Conservation (phyloP, 2,888 invertebrate genomes). For the Odontocolon sp. region DNA sequence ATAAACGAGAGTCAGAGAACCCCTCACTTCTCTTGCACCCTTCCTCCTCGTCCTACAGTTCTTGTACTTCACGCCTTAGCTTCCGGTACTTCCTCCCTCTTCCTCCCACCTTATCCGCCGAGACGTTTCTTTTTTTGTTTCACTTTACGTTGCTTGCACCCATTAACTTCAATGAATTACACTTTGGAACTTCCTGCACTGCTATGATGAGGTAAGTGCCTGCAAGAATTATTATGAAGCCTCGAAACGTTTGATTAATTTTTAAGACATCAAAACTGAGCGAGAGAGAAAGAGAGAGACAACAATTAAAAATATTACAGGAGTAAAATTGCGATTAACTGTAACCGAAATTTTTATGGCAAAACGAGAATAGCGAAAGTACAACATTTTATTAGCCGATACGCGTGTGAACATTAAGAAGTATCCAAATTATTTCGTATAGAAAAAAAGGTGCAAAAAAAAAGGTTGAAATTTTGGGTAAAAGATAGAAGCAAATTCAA, state of each 20-base stretch:
- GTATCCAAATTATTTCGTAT: no score
- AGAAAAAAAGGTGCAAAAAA: no score
- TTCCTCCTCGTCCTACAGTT: slow-evolving; percentile 22
- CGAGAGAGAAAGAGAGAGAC: no score
- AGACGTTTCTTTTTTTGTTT: slow-evolving; percentile 43
- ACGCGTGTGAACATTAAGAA: no score
- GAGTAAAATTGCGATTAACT: no score
- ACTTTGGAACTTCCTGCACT: slow-evolving; percentile 8
- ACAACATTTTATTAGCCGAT: no score
- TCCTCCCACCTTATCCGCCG: slow-evolving; percentile 23
- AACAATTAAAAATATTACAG: no score
- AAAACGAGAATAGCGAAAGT: no score
- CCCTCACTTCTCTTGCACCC: slow-evolving; percentile 14
- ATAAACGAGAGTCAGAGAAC: slow-evolving; percentile 58
- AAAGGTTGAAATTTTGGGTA: no score
- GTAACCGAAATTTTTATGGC: no score
- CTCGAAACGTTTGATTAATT: slow-evolving; percentile 39
- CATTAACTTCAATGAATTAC: slow-evolving; percentile 56
- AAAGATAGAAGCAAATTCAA: background rate
- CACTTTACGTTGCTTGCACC: slow-evolving; percentile 42
- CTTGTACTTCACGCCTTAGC: slow-evolving; percentile 23
- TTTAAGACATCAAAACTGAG: background rate
- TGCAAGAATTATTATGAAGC: background rate
- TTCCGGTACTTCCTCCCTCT: slow-evolving; percentile 23
- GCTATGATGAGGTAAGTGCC: slow-evolving; percentile 45